Percentiles rank a stretch among this genome's conserved stretches.
These are phyloP conservation scores for Noctilio leporinus DNA, from an alignment of 2,113 vertebrate genomes.

Conservation along the genomic window DNA sequence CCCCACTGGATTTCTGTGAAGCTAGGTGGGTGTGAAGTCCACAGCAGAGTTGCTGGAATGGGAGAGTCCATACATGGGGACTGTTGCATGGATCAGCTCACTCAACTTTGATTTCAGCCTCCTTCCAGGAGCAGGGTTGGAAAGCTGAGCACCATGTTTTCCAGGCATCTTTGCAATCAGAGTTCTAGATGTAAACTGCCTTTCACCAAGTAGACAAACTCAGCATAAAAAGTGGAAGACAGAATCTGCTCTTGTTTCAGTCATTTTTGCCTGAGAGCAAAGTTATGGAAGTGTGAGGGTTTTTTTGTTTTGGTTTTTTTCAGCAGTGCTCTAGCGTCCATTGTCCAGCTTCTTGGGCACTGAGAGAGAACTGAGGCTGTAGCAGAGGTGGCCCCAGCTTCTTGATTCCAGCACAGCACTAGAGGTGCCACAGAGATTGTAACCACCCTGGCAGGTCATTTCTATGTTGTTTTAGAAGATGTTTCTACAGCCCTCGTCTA, in stretches of 20 bases:
- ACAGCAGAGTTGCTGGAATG: not conserved
- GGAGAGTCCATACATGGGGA: not conserved
- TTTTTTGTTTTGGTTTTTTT: not conserved
- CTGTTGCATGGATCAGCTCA: not conserved
- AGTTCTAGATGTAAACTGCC: not conserved
- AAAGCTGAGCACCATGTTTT: not conserved
- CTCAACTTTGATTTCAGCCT: not conserved
- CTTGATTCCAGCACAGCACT: not conserved
- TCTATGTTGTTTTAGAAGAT: not conserved
- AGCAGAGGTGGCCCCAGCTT: not conserved
- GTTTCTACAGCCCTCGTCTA: not conserved
- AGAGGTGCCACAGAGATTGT: not conserved
- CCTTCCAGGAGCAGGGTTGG: not conserved
- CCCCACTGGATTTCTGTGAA: not conserved
- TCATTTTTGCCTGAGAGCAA: not conserved
- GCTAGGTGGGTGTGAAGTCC: not conserved
- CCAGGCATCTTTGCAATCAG: not conserved
- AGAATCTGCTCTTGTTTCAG: not conserved
- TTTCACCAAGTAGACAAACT: not conserved
- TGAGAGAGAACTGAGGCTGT: not conserved
- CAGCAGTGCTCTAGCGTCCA: not conserved
- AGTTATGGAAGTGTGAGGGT: not conserved
- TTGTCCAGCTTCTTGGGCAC: not conserved
- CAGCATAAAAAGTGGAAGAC: not conserved
- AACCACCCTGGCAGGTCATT: not conserved